A percentile compares a stretch with the other conserved stretches of the same genome.
phyloP scores from a whole-genome alignment of 35 echinoderm and acorn worm genomes.

The Apostichopus parvimensis region DNA sequence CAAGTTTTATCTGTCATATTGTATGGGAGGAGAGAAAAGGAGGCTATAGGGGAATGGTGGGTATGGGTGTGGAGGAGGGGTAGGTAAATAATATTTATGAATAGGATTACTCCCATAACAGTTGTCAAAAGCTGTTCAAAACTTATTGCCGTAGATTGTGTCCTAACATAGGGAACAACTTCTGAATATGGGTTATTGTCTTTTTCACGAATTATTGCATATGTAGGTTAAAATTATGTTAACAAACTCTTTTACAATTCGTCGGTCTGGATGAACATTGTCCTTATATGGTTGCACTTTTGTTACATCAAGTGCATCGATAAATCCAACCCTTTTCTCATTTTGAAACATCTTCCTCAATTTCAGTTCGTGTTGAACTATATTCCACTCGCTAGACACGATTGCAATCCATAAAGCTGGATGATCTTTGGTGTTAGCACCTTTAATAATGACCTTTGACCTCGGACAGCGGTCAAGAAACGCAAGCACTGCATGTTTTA shows the following conservation, averaged over 20 bases:
- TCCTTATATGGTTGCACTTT: constrained; percentile 27
- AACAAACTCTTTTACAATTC: constrained; percentile 7
- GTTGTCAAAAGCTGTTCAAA: too few species aligned
- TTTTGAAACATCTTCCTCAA: constrained; percentile 22
- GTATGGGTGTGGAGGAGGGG: too few species aligned
- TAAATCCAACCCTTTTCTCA: constrained; percentile 48
- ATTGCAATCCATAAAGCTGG: constrained; percentile 4
- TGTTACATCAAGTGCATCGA: constrained; percentile 53
- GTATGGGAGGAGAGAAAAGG: too few species aligned
- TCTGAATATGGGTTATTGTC: too few species aligned
- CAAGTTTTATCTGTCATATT: too few species aligned
- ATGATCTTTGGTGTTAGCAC: not conserved
- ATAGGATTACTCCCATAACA: too few species aligned
- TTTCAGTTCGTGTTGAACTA: not conserved
- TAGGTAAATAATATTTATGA: too few species aligned
- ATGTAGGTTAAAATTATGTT: constrained; percentile 27
- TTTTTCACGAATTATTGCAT: not conserved
- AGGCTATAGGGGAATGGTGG: too few species aligned
- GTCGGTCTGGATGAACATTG: constrained; percentile 12
- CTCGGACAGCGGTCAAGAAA: constrained; percentile 29
- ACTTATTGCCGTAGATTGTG: too few species aligned
- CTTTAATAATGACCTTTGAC: too few species aligned
- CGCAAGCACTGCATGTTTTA: not conserved
- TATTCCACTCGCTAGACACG: constrained; percentile 46
- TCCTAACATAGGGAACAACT: too few species aligned